phyloP scores from a whole-genome alignment of 1,140 invertebrate species.

The Drosophila sulfurigaster region DNA sequence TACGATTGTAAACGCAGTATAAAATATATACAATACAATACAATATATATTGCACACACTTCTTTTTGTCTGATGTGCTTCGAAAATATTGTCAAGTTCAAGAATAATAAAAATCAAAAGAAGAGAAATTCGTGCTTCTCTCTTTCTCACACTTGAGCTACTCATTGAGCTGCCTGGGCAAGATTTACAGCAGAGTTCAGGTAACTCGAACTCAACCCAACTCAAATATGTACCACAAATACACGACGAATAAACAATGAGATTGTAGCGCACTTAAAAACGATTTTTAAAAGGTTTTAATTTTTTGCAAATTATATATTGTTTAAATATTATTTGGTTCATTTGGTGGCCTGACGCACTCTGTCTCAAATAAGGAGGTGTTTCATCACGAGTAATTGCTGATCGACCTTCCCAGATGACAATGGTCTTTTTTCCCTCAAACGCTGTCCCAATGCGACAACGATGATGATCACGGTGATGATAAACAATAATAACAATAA shows the following conservation, averaged over 20 bases:
- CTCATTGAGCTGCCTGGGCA: constrained; percentile 20
- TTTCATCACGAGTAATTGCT: constrained; percentile 61
- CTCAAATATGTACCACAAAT: constrained; percentile 51
- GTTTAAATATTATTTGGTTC: constrained; percentile 80
- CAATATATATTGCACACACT: constrained; percentile 9
- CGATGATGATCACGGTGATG: too few relatives aligned
- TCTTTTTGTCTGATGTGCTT: neutral
- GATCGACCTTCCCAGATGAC: constrained; percentile 72
- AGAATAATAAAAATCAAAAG: neutral
- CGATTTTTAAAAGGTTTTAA: constrained; percentile 75
- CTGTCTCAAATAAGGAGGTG: constrained; percentile 34
- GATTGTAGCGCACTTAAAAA: constrained; percentile 57
- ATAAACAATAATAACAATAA: constrained; percentile 17
- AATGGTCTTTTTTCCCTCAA: constrained; percentile 59
- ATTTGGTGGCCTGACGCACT: constrained; percentile 68
- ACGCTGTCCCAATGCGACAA: constrained; percentile 18
- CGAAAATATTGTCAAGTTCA: constrained; percentile 2
- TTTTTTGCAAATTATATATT: constrained; percentile 58
- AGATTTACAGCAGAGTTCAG: neutral
- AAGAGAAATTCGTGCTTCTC: neutral
- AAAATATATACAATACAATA: too few relatives aligned
- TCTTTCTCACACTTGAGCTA: neutral
- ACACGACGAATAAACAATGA: constrained; percentile 27
- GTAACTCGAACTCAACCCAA: constrained; percentile 27
- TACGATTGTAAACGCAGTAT: constrained; percentile 10